A percentile compares a stretch with the other conserved stretches of the same genome.
phyloP scores from a whole-genome alignment of 2,113 vertebrate genomes.

The Anhinga anhinga region DNA sequence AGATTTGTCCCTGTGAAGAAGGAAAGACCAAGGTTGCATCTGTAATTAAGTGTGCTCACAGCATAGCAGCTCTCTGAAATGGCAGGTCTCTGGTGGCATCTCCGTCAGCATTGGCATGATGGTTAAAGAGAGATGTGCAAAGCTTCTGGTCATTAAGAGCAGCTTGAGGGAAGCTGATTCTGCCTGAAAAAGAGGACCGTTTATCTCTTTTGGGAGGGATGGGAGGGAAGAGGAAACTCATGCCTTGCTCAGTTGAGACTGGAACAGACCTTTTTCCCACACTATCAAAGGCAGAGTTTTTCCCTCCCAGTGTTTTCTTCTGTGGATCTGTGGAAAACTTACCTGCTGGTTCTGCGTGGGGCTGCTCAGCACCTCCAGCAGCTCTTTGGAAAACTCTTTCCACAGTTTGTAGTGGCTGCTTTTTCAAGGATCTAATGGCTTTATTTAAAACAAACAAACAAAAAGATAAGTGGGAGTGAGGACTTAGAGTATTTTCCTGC shows the following conservation, averaged over 20 bases:
- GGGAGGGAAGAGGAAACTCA: neutral
- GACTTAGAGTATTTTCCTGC: neutral
- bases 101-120: neutral
- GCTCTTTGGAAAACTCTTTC: neutral
- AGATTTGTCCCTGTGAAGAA: neutral
- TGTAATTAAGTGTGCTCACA: neutral
- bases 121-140: neutral
- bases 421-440: neutral
- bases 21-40: rapidly evolving
- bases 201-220: neutral
- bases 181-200: neutral
- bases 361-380: neutral
- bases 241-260: neutral
- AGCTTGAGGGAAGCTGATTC: neutral
- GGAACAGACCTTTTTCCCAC: neutral
- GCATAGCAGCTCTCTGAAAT: neutral
- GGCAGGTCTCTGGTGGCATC: neutral
- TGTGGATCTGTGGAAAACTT: neutral
- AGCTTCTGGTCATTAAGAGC: neutral
- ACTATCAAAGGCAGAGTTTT: neutral
- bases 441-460: neutral
- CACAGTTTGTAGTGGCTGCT: neutral
- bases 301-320: neutral
- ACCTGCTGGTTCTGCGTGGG: neutral
- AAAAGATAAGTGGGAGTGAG: neutral